Percentiles rank a stretch among this genome's conserved stretches.
These are phyloP conservation scores for Molossus molossus DNA, from an alignment of 2,797 vertebrate species.

Conservation along the genomic window DNA sequence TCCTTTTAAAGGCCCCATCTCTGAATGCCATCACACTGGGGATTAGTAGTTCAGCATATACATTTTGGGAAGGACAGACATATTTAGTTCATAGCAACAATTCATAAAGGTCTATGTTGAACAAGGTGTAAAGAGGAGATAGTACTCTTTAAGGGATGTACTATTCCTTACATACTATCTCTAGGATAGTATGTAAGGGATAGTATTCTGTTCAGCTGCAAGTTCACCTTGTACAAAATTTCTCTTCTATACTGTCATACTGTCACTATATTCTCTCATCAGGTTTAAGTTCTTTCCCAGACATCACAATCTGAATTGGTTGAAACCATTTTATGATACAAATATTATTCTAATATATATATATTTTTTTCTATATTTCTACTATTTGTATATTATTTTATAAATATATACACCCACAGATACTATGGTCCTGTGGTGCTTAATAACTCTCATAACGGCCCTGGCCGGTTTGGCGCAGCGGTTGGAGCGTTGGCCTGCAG, in stretches of 20 bases:
- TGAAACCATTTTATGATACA: constrained; percentile 46
- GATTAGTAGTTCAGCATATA: neutral
- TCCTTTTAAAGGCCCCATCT: neutral
- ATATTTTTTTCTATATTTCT: neutral
- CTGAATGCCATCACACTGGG: neutral
- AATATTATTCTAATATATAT: neutral
- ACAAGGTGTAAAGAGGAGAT: neutral
- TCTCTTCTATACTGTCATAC: neutral
- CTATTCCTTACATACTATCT: too few species aligned
- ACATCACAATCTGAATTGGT: neutral
- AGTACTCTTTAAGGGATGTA: too few species aligned
- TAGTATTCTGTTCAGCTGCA: neutral
- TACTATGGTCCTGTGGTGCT: neutral
- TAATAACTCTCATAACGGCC: neutral
- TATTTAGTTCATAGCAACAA: neutral
- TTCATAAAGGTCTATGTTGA: neutral
- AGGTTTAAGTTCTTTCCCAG: neutral
- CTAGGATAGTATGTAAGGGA: rapidly evolving
- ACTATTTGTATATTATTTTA: neutral
- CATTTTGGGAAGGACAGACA: neutral
- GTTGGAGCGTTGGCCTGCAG: too few species aligned
- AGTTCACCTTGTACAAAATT: neutral
- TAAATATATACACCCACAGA: neutral
- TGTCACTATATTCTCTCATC: neutral
- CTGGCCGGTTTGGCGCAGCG: too few species aligned